These are phyloP conservation scores for Tyria jacobaeae DNA, from an alignment of 2,888 invertebrate genomes.

Conservation along the genomic window DNA sequence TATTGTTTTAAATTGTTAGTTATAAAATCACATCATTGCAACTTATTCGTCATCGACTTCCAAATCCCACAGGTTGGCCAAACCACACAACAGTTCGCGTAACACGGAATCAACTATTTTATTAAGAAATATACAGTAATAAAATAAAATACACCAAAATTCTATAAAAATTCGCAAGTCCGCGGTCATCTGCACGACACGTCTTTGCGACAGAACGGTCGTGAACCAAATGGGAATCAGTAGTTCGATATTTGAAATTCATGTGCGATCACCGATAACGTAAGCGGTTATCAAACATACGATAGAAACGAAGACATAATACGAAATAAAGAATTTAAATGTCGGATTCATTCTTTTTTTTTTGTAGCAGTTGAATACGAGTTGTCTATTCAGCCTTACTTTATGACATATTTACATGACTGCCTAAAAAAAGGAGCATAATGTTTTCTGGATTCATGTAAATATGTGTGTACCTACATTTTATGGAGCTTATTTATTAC, in stretches of 20 bases:
- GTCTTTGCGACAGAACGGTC: slow-evolving; percentile 60
- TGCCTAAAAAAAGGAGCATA: too few relatives aligned
- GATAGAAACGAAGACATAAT: not conserved
- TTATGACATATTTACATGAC: too few relatives aligned
- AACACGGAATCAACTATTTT: slow-evolving; percentile 71
- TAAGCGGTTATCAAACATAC: slow-evolving; percentile 26
- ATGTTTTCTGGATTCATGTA: too few relatives aligned
- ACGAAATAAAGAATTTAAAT: slow-evolving; percentile 1
- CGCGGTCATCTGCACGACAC: slow-evolving; percentile 58
- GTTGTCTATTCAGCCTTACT: too few relatives aligned
- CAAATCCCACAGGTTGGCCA: slow-evolving; percentile 62
- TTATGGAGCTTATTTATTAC: too few relatives aligned
- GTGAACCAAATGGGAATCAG: slow-evolving; percentile 52
- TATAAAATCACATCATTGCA: slow-evolving; percentile 44
- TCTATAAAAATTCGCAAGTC: slow-evolving; percentile 70
- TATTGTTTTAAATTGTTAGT: slow-evolving; percentile 28
- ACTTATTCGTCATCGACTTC: slow-evolving; percentile 68
- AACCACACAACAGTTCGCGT: slow-evolving; percentile 47
- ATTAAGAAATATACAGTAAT: slow-evolving; percentile 74
- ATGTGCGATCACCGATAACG: slow-evolving; percentile 60
- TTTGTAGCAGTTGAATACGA: too few relatives aligned
- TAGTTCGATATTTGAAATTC: slow-evolving; percentile 49
- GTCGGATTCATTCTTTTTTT: not conserved
- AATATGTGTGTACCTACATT: too few relatives aligned
- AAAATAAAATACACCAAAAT: slow-evolving; percentile 69